These are phyloP conservation scores for Myiotriccus ornatus DNA, from an alignment of 2,797 vertebrate genomes.

Conservation along the genomic window DNA sequence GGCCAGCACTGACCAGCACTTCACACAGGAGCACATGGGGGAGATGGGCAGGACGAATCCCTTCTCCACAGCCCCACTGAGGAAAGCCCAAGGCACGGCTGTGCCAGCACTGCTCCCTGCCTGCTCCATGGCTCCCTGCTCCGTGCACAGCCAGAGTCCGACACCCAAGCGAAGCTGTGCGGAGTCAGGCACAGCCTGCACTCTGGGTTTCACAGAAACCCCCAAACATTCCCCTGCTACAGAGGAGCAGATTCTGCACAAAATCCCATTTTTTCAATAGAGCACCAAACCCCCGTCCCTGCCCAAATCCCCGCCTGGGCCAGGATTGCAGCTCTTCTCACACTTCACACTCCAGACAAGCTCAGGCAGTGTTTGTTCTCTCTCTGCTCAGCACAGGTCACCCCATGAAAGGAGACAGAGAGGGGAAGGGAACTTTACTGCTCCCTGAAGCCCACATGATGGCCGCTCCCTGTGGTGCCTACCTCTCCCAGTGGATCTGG, in stretches of 20 bases:
- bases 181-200: rapidly evolving
- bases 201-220: background rate
- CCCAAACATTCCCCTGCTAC: background rate
- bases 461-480: rapidly evolving
- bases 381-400: background rate
- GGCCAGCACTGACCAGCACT: background rate
- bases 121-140: background rate
- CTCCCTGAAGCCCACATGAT: rapidly evolving
- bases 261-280: background rate
- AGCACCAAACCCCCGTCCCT: rapidly evolving
- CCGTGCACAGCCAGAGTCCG: background rate
- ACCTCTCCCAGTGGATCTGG: background rate
- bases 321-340: background rate
- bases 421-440: background rate
- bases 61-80: background rate
- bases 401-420: background rate
- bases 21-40: rapidly evolving
- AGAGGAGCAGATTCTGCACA: background rate
- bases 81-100: rapidly evolving
- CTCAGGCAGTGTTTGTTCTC: background rate
- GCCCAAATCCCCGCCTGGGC: rapidly evolving
- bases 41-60: background rate
- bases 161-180: background rate
- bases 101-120: background rate
- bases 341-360: background rate